Evolutionary conservation across 2,888 invertebrate genomes (phyloP).

Genomic region (Cryptocephalus moraei): DNA sequence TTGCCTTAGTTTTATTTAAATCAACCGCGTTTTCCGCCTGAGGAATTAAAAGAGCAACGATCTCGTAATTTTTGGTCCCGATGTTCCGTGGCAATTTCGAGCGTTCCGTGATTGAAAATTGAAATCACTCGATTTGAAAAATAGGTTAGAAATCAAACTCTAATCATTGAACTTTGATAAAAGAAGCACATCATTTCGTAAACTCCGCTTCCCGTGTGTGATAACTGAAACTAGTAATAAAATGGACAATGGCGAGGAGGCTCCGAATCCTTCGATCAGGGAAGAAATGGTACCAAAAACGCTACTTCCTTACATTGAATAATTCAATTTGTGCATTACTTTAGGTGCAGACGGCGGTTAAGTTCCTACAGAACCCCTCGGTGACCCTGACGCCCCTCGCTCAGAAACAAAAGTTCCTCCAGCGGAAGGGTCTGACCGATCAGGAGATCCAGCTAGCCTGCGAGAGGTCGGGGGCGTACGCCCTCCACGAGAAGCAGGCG

Average conservation of each 20-base stretch:
- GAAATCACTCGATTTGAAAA: no score
- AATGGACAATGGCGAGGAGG: no score
- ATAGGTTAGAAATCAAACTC: no score
- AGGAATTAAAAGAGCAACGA: no score
- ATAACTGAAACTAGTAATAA: no score
- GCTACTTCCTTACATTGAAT: constrained; percentile 1
- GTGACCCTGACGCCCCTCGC: constrained; percentile 64
- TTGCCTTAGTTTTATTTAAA: neutral
- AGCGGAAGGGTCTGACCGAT: constrained; percentile 66
- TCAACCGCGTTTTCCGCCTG: no score
- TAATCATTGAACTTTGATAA: no score
- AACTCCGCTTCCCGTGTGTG: no score
- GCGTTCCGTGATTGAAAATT: no score
- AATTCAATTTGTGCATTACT: constrained; percentile 17
- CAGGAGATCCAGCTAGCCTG: constrained; percentile 66
- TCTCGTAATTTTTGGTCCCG: no score
- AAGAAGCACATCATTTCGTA: no score
- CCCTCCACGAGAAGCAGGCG: constrained; percentile 25
- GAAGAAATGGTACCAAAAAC: neutral
- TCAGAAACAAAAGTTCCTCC: constrained; percentile 70
- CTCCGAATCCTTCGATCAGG: neutral
- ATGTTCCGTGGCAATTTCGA: no score
- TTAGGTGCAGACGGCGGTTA: constrained; percentile 75
- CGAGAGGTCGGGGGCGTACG: constrained; percentile 48
- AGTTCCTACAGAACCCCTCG: constrained; percentile 79